Base-by-base conservation (phyloP, 2,888 invertebrate genomes). In the Papilio protenor region DNA sequence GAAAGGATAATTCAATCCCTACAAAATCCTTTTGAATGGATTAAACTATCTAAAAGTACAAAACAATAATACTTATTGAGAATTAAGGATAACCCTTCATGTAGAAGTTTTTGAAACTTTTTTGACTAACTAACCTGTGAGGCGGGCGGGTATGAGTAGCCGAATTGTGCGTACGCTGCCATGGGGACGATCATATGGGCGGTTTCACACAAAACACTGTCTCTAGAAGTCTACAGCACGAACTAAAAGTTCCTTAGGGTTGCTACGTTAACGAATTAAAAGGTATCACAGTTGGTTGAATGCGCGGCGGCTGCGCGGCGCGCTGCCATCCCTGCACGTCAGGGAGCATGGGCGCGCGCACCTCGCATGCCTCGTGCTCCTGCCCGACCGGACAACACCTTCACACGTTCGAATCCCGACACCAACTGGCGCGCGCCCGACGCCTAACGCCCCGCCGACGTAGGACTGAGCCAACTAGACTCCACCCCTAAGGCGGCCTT, bases 121-220 rank as follows among this genome's bases (percentile, higher is more conserved):
- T 69, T 45, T 14, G 12, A 69, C 66, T 52, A 64, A 93, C 96
- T 95, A 95, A 98, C 98, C 98, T 98, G 98, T 88, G 98, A 97
- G 90, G 98, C 97, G 96, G 98, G 96, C 96, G 98, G 97, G 96
- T 98, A 98, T 88, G 97, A 96, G 94, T 98, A 98, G 95, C 98
- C 98, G 95, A 98, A 98, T 95, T 98, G 98, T 91, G 98, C 96
- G 95, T 98, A 98, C 87, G 98, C 97, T 92, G 98, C 95, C 95
- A 95, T 95, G 86, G 94, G 94, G 93, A 94, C 93, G 94, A 94
- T 94, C 94, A 94, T 94, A 93, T 90, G 94, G 94, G 91, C 94
- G 94, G 94, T 90, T 94, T 93, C 92, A 93, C 94, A 91, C 90
- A 90, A 87, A 90, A 89, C 92, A 94, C 94, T 94, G 93, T 93